Conservation (phyloP, 1,140 invertebrate species). For the Ceratosolen solmsi region DNA sequence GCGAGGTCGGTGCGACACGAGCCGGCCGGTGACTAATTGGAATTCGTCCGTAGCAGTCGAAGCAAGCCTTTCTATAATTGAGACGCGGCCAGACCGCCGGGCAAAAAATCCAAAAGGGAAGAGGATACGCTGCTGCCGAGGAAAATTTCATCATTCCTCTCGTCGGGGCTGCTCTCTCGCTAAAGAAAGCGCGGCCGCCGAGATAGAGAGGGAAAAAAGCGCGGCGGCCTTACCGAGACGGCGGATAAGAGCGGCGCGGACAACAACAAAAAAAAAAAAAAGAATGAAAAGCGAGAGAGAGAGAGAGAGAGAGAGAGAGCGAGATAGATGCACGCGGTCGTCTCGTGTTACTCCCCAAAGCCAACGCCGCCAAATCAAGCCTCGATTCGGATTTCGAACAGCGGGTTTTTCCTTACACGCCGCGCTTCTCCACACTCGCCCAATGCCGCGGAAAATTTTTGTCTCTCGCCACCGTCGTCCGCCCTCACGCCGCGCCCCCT, state of each 20-base stretch:
- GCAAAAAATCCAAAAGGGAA: conserved; percentile 64
- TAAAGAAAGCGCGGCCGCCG: conserved; percentile 33
- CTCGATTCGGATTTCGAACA: conserved; percentile 49
- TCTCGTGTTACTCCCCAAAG: conserved; percentile 38
- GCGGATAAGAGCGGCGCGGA: background rate
- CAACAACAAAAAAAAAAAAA: conserved; percentile 2
- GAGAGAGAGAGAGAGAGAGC: background rate
- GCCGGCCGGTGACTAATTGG: conserved; percentile 72
- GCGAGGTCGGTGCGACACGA: conserved; percentile 67
- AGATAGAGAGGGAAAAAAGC: conserved; percentile 24
- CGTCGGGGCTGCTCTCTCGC: background rate
- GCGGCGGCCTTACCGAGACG: background rate
- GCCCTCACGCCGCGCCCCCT: background rate
- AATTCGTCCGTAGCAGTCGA: conserved; percentile 73
- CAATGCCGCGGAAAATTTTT: background rate
- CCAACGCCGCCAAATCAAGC: conserved; percentile 35
- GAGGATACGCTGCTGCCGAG: conserved; percentile 58
- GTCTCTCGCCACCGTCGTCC: background rate
- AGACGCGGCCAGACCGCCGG: conserved; percentile 67
- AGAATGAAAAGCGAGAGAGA: background rate
- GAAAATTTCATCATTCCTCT: conserved; percentile 59
- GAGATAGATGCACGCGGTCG: background rate
- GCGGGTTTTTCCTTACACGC: conserved; percentile 46
- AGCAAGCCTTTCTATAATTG: conserved; percentile 75
- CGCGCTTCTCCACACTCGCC: background rate